phyloP scores from a whole-genome alignment of 2,113 vertebrate species.

The Indicator maculatus region DNA sequence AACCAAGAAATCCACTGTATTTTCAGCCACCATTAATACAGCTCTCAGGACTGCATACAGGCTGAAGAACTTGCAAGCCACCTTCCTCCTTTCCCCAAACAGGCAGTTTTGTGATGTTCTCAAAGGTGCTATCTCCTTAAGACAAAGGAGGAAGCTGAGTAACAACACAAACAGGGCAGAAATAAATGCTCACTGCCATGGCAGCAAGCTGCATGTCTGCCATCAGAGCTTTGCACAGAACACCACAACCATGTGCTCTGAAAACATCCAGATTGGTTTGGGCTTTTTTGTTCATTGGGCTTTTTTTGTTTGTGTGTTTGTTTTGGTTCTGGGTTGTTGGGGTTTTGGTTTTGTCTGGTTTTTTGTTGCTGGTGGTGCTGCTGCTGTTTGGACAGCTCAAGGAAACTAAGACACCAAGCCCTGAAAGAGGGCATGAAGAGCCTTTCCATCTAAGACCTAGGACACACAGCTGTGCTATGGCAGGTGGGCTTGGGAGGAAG shows the following conservation, averaged over 20 bases:
- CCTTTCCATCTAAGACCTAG: background rate
- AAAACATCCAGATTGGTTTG: background rate
- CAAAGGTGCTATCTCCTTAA: background rate
- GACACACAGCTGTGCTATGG: background rate
- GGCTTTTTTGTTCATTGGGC: too few relatives aligned
- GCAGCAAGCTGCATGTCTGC: accelerated
- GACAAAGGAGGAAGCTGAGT: background rate
- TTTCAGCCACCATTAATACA: background rate
- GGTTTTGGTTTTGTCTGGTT: too few relatives aligned
- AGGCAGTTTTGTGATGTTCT: accelerated
- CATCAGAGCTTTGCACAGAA: background rate
- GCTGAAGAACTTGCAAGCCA: background rate
- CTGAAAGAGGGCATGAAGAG: accelerated
- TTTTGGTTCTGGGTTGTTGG: background rate
- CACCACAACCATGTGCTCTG: background rate
- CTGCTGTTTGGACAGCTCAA: background rate
- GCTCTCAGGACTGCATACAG: accelerated
- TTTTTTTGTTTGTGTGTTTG: too few relatives aligned
- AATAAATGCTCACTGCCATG: background rate
- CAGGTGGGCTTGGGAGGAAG: background rate
- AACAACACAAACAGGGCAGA: background rate
- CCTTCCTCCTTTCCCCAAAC: background rate
- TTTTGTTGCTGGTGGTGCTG: background rate
- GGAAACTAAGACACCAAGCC: background rate
- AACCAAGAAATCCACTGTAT: background rate